These are phyloP conservation scores for Dynastes hyllus DNA, from an alignment of 2,888 invertebrate species.

Conservation along the genomic window DNA sequence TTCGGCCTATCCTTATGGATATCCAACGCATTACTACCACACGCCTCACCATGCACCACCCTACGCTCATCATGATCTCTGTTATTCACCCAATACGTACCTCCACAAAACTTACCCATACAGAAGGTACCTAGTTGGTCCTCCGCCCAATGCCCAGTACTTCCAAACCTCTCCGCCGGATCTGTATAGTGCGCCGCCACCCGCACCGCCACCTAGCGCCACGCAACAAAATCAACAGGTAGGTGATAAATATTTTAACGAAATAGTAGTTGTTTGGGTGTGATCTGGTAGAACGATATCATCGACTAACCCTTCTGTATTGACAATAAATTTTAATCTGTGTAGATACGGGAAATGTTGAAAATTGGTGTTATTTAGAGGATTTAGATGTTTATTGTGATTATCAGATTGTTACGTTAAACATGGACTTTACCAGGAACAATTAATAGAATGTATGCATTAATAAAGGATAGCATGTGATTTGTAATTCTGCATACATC, in stretches of 20 bases:
- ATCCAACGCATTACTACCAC: slow-evolving; percentile 72
- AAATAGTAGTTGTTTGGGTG: slow-evolving; percentile 7
- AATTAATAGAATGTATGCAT: not conserved
- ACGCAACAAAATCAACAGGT: slow-evolving; percentile 67
- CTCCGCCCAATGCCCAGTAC: slow-evolving; percentile 70
- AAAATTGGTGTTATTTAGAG: not conserved
- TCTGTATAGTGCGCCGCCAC: slow-evolving; percentile 71
- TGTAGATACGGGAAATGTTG: not conserved
- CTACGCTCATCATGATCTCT: slow-evolving; percentile 71
- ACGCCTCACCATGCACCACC: slow-evolving; percentile 67
- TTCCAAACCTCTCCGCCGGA: slow-evolving; percentile 73
- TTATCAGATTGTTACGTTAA: not conserved
- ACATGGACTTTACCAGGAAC: not conserved
- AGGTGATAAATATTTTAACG: slow-evolving; percentile 22
- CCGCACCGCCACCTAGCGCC: slow-evolving; percentile 65
- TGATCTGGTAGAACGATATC: not conserved
- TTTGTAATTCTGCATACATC: not conserved
- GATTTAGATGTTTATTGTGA: not conserved
- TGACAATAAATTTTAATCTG: not conserved
- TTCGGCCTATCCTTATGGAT: slow-evolving; percentile 65
- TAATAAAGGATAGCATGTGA: not conserved
- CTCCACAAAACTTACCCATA: slow-evolving; percentile 66
- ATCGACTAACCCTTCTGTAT: too few species aligned
- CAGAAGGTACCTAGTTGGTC: slow-evolving; percentile 63
- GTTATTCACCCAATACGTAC: slow-evolving; percentile 71